phyloP scores from a whole-genome alignment of 2,888 invertebrate species.

The Parthenolecanium corni region DNA sequence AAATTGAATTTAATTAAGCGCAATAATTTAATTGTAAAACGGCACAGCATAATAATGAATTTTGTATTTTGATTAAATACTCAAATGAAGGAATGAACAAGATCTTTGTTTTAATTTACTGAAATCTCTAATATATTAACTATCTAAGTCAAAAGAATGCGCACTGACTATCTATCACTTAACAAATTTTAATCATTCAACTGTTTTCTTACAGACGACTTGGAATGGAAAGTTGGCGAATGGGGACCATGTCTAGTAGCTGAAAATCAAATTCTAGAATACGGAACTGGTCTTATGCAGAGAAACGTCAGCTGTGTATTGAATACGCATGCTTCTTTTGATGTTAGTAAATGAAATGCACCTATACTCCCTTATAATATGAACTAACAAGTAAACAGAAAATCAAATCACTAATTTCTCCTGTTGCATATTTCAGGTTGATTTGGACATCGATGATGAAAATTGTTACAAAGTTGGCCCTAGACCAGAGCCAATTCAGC shows the following conservation, averaged over 20 bases:
- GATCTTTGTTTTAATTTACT: no score
- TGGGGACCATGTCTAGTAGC: conserved; percentile 36
- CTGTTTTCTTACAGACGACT: conserved; percentile 35
- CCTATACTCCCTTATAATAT: no score
- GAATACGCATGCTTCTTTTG: conserved; percentile 34
- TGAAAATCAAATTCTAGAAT: conserved; percentile 31
- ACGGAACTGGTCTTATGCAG: conserved; percentile 35
- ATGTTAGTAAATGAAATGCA: conserved; percentile 32
- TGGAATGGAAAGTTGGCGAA: conserved; percentile 36
- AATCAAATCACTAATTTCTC: background rate
- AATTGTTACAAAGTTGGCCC: conserved; percentile 36
- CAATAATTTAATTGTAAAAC: no score
- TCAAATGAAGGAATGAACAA: no score
- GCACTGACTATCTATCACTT: no score
- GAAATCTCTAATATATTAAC: no score
- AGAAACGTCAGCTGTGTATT: conserved; percentile 36
- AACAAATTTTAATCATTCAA: no score
- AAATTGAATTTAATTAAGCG: no score
- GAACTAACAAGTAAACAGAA: no score
- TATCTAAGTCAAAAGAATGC: no score
- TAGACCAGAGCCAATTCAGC: conserved; percentile 35
- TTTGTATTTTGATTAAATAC: no score
- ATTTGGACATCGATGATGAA: conserved; percentile 35
- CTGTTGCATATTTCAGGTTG: background rate
- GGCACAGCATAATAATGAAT: no score